Percentiles rank a stretch among this genome's conserved stretches.
phyloP scores from a whole-genome alignment of 2,888 invertebrate genomes.

The Pachycephus smyrnensis region DNA sequence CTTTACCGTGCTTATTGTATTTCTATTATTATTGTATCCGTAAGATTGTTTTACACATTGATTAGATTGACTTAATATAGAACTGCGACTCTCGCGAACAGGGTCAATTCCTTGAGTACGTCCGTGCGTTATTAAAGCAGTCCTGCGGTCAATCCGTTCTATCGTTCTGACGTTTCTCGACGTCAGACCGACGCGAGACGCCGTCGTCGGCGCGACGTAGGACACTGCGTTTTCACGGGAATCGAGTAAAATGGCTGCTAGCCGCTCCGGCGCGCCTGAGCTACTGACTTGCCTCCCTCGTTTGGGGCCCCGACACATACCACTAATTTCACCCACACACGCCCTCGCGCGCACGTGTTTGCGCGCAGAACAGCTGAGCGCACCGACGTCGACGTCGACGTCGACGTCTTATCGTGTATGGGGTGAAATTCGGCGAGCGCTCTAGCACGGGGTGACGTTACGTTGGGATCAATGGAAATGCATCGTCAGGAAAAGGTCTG shows the following conservation, averaged over 20 bases:
- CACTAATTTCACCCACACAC: slow-evolving; percentile 46
- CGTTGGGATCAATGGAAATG: background rate
- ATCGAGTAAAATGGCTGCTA: slow-evolving; percentile 65
- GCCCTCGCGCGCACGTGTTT: slow-evolving; percentile 62
- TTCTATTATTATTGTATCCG: background rate
- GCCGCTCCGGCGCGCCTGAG: slow-evolving; percentile 66
- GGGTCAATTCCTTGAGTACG: background rate
- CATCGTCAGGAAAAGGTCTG: background rate
- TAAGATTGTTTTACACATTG: background rate
- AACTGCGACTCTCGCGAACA: background rate
- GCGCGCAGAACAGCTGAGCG: slow-evolving; percentile 65
- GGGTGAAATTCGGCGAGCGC: background rate
- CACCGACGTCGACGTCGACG: slow-evolving; percentile 27
- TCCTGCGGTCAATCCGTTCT: background rate
- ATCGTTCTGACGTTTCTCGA: background rate
- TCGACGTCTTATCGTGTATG: background rate
- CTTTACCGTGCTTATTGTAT: background rate
- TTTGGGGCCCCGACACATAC: slow-evolving; percentile 61
- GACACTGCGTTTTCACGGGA: slow-evolving; percentile 51
- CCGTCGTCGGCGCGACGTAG: slow-evolving; percentile 2
- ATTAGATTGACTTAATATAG: background rate
- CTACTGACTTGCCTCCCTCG: slow-evolving; percentile 66
- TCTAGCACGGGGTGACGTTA: background rate
- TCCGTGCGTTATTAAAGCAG: background rate
- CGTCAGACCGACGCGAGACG: slow-evolving; percentile 1